Evolutionary conservation across 92 coral and sea anemone genomes (phyloP), one percentile per base, ranked within the genome.

Genomic region (Palythoa grandiflora): DNA sequence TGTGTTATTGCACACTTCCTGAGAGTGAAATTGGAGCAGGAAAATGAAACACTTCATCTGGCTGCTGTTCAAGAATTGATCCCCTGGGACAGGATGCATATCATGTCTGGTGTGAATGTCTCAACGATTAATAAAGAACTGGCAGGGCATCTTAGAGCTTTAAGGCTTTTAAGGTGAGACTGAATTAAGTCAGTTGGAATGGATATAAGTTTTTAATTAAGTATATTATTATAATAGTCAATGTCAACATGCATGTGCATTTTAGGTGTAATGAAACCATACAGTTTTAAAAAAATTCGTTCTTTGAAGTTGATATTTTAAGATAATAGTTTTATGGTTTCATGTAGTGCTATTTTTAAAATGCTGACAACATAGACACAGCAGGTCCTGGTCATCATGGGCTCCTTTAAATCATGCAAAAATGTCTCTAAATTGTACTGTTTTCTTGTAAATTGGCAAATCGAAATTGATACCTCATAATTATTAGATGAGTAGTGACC

Each of bases 61-160:
- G 86, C 86, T 21, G 86, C 86, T 61, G 48, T 81, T 38, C 71
- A 81, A 9, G 74, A 83, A 17, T 10, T 66, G 53, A 55, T 39
- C 5, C 28, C 28, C 28, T 28, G 28, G 28, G 28, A 28, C 28
- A 28, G 28, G 28, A 28, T 11, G 38, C 39, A 55, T 5, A 14
- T 83, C n/a, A 83, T 83, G 86, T 75, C 76, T 1, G 55, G 54
- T 65, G 59, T 65, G 16, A 52, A 63, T n/a, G 74, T 81, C 1
- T 81, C 38, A 5, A 81, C 76, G 9, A 20, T 59, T 65, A 65
- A 39, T 44, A 81, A 81, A 81, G 86, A 81, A 5, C 76, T 81
- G 37, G 86, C 71, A 6, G n/a, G 73, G 38, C 76, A 81, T 39
- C 73, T 81, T 2, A 17, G 50, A n/a, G 48, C 70, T 12, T 79